Conservation (phyloP, 2,888 invertebrate genomes). For the Platycnemis pennipes region DNA sequence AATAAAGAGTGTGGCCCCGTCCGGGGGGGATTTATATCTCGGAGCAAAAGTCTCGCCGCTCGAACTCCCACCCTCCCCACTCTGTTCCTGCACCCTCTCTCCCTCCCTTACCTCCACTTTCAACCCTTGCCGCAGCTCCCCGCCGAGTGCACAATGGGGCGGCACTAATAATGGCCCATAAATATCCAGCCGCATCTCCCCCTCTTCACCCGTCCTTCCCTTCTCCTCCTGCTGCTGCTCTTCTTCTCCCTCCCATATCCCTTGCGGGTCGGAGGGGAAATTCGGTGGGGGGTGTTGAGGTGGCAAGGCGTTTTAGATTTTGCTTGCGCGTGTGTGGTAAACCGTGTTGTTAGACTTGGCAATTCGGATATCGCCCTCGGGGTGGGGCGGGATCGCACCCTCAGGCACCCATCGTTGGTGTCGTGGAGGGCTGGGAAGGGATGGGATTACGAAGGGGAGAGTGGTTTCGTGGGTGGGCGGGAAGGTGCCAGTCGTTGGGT, state of each 20-base stretch:
- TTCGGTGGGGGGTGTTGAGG: no score
- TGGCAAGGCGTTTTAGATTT: neutral
- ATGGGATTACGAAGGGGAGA: neutral
- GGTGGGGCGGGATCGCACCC: no score
- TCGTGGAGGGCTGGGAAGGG: neutral
- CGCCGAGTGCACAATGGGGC: slow-evolving; percentile 40
- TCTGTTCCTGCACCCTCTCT: neutral
- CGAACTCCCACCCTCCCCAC: neutral
- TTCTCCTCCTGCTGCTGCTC: neutral
- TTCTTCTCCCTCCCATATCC: neutral
- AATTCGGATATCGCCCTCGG: neutral
- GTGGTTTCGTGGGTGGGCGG: neutral
- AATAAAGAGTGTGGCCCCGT: neutral
- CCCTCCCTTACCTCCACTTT: neutral
- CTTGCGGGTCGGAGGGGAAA: no score
- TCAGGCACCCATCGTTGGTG: neutral
- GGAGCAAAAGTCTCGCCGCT: neutral
- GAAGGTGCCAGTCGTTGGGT: neutral
- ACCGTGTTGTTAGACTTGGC: slow-evolving; percentile 43
- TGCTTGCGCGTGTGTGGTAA: slow-evolving; percentile 18
- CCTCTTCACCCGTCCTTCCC: neutral
- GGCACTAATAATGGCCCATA: slow-evolving; percentile 55
- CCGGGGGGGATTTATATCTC: neutral
- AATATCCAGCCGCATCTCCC: slow-evolving; percentile 1
- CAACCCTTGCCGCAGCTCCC: slow-evolving; percentile 8